phyloP scores from a whole-genome alignment of 2,113 vertebrate species.

The Channa maculata region DNA sequence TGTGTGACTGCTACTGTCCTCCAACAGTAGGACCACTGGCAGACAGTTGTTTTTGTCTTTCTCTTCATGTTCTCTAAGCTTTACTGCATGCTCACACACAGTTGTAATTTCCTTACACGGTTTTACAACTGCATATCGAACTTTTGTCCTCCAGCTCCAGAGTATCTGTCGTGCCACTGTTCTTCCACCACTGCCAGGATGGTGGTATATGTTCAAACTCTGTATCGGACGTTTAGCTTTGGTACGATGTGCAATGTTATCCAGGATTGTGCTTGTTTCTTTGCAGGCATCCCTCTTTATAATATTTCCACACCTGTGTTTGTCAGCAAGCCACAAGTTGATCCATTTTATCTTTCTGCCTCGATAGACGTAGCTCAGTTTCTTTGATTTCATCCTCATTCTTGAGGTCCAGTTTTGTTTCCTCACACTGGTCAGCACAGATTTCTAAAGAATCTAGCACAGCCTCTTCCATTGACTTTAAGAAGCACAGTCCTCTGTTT shows the following conservation, averaged over 20 bases:
- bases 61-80: constrained; percentile 77
- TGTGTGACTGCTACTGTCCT: constrained; percentile 80
- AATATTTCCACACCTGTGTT: constrained; percentile 71
- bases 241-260: not conserved
- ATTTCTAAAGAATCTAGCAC: constrained; percentile 80
- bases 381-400: constrained; percentile 63
- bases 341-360: constrained; percentile 84
- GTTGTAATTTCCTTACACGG: constrained; percentile 52
- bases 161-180: constrained; percentile 83
- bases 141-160: constrained; percentile 76
- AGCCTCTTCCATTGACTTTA: constrained; percentile 71
- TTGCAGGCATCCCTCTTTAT: constrained; percentile 79
- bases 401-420: constrained; percentile 67
- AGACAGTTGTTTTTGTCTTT: constrained; percentile 63
- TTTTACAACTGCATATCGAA: constrained; percentile 82
- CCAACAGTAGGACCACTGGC: constrained; percentile 80
- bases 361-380: constrained; percentile 80
- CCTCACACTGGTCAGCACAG: constrained; percentile 77
- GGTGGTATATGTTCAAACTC: constrained; percentile 82
- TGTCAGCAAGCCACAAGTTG: constrained; percentile 84
- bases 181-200: constrained; percentile 85
- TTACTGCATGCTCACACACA: constrained; percentile 75
- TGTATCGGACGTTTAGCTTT: constrained; percentile 52
- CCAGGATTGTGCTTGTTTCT: constrained; percentile 61
- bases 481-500: constrained; percentile 51